These are phyloP conservation scores for Hippocampus zosterae DNA, from an alignment of 2,113 vertebrate species.

Conservation along the genomic window DNA sequence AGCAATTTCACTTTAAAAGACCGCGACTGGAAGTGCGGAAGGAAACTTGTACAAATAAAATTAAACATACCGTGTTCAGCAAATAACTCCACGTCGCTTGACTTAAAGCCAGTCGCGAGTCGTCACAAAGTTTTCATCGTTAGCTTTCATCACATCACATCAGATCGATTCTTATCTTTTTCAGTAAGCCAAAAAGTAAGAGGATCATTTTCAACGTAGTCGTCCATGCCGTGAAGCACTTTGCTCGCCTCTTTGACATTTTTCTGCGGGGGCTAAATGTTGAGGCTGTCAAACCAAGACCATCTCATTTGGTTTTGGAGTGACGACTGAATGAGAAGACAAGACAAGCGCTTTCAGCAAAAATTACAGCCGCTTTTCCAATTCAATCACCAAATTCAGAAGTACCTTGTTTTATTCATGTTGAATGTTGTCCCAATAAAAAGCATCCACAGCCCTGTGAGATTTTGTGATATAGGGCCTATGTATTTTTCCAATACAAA, in stretches of 20 bases:
- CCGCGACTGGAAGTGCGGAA: slow-evolving; percentile 10
- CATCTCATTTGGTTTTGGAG: background rate
- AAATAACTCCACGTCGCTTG: background rate
- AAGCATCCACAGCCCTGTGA: background rate
- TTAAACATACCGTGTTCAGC: background rate
- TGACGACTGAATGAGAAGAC: background rate
- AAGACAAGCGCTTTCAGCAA: too few relatives aligned
- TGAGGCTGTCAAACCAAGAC: background rate
- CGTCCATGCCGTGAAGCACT: background rate
- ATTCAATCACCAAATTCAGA: background rate
- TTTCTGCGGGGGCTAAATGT: background rate
- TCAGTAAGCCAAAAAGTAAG: background rate
- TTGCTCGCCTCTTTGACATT: background rate
- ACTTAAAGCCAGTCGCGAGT: background rate
- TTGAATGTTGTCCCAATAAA: background rate
- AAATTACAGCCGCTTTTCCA: background rate
- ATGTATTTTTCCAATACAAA: background rate
- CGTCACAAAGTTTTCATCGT: background rate
- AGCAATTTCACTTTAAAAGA: background rate
- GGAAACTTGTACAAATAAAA: background rate
- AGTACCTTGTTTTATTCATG: background rate
- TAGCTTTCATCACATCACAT: background rate
- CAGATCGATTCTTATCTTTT: too few relatives aligned
- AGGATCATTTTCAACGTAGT: background rate
- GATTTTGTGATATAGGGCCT: background rate